Evolutionary conservation across 2,888 invertebrate species (phyloP).

Genomic region (Nezara viridula): DNA sequence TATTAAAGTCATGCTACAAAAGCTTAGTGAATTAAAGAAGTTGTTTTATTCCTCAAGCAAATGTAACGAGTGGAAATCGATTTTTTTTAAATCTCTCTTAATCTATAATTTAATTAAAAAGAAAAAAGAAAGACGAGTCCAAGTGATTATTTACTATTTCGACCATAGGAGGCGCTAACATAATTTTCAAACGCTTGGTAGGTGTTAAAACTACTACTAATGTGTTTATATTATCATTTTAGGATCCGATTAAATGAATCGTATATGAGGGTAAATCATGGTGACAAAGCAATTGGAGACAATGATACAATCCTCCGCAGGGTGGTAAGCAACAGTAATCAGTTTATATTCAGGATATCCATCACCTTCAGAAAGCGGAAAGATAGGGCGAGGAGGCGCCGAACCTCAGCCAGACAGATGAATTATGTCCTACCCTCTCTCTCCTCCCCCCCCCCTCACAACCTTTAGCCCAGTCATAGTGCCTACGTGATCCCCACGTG

Average conservation of each 20-base stretch:
- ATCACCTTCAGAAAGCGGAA: not conserved
- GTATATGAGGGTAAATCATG: not conserved
- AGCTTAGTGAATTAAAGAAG: too few species aligned
- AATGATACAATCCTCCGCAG: not conserved
- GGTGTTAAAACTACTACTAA: too few species aligned
- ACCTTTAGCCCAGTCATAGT: slow-evolving; percentile 48
- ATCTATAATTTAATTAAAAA: too few species aligned
- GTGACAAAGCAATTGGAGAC: not conserved
- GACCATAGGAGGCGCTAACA: too few species aligned
- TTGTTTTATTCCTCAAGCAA: too few species aligned
- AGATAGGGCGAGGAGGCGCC: slow-evolving; percentile 49
- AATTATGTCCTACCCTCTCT: slow-evolving; percentile 38
- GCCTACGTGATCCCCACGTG: slow-evolving; percentile 41
- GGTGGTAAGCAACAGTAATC: not conserved
- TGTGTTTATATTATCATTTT: too few species aligned
- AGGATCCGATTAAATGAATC: not conserved
- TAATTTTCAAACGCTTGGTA: too few species aligned
- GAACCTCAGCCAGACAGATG: slow-evolving; percentile 53
- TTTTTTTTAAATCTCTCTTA: too few species aligned
- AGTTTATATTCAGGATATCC: slow-evolving; percentile 39
- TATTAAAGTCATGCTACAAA: too few species aligned
- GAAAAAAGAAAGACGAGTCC: too few species aligned
- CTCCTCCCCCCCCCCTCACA: not conserved
- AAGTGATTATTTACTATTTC: too few species aligned
- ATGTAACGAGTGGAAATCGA: too few species aligned